Base-by-base conservation (phyloP, 2,888 invertebrate species). In the Pandemis cinnamomeana region DNA sequence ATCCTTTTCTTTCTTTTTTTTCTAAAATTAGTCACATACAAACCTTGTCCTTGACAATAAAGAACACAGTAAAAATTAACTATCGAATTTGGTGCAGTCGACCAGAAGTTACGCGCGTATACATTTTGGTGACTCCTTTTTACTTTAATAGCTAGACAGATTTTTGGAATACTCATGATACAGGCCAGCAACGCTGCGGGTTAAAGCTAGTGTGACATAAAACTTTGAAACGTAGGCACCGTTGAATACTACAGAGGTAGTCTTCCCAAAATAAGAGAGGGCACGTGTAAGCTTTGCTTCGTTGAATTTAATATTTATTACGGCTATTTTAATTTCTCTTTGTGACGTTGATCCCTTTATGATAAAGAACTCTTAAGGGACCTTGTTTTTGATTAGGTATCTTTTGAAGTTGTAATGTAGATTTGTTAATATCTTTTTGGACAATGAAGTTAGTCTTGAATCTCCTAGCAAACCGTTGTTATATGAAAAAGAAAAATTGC, bases 301-400 rank as follows among this genome's bases (percentile, higher is more conserved):
- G 15, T n/a, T n/a, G 27, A 48, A 61, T 61, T 61, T 48, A 48
- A 20, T 61, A 61, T 69, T 69, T 69, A 61, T 69, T 48, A 61
- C 60, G 11, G 10, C 60, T 48, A 15, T 41, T 69, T 60, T 61
- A 69, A 69, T 69, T 69, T 61, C 41, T 48, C 41, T 69, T 69
- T 46, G 68, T 48, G 36, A 69, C 15, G 15, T 67, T n/a, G n/a
- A 48, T 48, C n/a, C 60, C n/a, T 60, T 61, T 51, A 36, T 48
- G 11, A 60, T 48, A 60, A 41, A 41, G 41, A 53, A 67, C 53
- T 67, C 11, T 10, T 13, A 60, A 44, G 46, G n/a, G n/a, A 48
- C n/a, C 46, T 68, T 44, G 44, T 36, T n/a, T 51, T 51, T 51
- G 51, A 51, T 60, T 46, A 36, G 48, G 27, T 15, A 41, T 66